Evolutionary conservation across 2,113 vertebrate genomes (phyloP).

Genomic region (Ctenomys sociabilis): DNA sequence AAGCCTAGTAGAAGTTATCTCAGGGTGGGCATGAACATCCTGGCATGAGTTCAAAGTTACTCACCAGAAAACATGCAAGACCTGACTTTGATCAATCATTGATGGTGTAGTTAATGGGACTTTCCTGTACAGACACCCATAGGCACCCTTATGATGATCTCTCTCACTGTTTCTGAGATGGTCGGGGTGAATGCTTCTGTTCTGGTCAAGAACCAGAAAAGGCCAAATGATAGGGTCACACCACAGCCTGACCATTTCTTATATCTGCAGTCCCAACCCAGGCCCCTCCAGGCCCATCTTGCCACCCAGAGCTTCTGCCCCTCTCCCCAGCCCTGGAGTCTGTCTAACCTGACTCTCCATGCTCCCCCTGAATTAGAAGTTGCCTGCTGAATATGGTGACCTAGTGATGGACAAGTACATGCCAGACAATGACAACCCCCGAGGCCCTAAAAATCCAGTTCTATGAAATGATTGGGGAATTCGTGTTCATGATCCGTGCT

Average conservation of each 20-base stretch:
- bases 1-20: no score
- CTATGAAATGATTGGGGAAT: conserved; percentile 87
- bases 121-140: not conserved
- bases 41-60: no score
- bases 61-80: no score
- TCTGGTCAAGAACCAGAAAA: not conserved
- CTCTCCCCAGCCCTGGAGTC: no score
- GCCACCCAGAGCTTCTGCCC: not conserved
- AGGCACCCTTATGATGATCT: no score
- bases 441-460: conserved; percentile 83
- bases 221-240: not conserved
- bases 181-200: no score
- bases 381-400: conserved; percentile 64
- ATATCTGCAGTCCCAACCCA: not conserved
- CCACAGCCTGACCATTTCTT: not conserved
- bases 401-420: conserved; percentile 76
- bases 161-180: no score
- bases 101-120: no score
- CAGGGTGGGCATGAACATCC: no score
- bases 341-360: not conserved
- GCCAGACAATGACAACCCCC: conserved; percentile 81
- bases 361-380: not conserved
- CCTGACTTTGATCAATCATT: no score
- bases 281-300: not conserved
- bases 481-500: conserved; percentile 84